Base-by-base conservation (phyloP, 1,140 invertebrate genomes). In the Leptestheria dahalacensis region DNA sequence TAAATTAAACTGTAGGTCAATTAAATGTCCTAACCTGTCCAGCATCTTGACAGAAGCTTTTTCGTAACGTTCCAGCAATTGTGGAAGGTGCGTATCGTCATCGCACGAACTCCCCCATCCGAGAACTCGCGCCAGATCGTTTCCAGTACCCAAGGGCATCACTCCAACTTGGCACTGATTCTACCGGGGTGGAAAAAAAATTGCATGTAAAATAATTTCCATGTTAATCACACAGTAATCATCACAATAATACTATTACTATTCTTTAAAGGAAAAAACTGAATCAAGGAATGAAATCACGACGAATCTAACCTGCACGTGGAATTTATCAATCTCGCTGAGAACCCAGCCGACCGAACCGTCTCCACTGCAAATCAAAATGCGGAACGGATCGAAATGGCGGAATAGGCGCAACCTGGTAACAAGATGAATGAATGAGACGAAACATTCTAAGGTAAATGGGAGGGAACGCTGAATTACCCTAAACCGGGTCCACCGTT, bases 31-130 rank as follows among this genome's bases (percentile, higher is more conserved):
- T 63, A 66, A 85, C 78, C 91, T 83, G 73, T 97, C 93, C 26
- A 97, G 75, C 84, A 96, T 94, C 75, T 95, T 96, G 47, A 91
- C 93, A 63, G 91, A 86, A 9, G 92, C 91, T 65, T 88, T 84
- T 74, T 97, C 93, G 68, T 96, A 91, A 61, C 88, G 85, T 68
- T 97, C 91, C 6, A 97, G 72, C 26, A 96, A 78, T 65, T 91
- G 85, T 15, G 90, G 87, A 48, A 97, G 75, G 72, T 95, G 88
- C 4, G 91, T 85, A 65, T 96, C 93, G 68, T 95, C 91, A 68
- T 97, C 92, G 70, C 92, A 97, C 1, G 88, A 88, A 10, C 88
- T 82, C 20, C 93, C 92, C 92, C 92, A 97, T n/a, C 93, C 92
- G 9, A 97, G 74, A 0, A 96, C 91, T 20, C 93, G 73, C 0